Evolutionary conservation across 2,113 vertebrate genomes (phyloP), one percentile per base, ranked within the genome.

Genomic region (Larimichthys polyactis): DNA sequence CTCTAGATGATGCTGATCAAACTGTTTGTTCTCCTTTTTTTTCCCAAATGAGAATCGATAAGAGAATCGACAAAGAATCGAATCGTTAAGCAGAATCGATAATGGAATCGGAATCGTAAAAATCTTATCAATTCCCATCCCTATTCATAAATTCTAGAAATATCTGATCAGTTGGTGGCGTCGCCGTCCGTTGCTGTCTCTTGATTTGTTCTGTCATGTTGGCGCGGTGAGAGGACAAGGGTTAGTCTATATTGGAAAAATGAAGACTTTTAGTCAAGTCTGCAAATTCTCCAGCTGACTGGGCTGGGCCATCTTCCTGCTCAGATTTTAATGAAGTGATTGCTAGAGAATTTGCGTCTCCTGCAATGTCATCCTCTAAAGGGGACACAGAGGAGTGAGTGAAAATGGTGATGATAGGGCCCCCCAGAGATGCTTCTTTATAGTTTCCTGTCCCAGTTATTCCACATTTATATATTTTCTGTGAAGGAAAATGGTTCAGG

Each of bases 321-420:
- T 79, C 62, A 59, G 65, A 72, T 90, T 92, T 82, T 87, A 91
- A 91, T 90, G 75, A 85, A 92, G 69, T 87, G 71, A 79, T 68
- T 72, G 57, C 19, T 24, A n/a, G 49, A 71, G 49, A 88, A 85
- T 79, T 75, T 86, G 68, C 73, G 46, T 46, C 66, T 89, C 60
- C 20, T 81, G 27, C 79, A 81, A 83, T 82, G 83, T 80, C 51
- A 71, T 85, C 75, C 49, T 90, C 71, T 72, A 62, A 88, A 57
- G 83, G 49, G 71, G 67, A 68, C 66, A 83, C 83, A 89, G 84
- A 73, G 29, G 81, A 90, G 57, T 87, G 70, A 86, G 65, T 59
- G 54, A 68, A 76, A 75, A 62, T 66, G 27, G 27, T 27, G 27
- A 27, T 58, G 19, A n/a, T 55, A 29, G 40, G 73, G 60, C 49